A percentile compares a stretch with the other conserved stretches of the same genome.
Conservation (phyloP, 2,888 invertebrate genomes). For the Lysandra bellargus region DNA sequence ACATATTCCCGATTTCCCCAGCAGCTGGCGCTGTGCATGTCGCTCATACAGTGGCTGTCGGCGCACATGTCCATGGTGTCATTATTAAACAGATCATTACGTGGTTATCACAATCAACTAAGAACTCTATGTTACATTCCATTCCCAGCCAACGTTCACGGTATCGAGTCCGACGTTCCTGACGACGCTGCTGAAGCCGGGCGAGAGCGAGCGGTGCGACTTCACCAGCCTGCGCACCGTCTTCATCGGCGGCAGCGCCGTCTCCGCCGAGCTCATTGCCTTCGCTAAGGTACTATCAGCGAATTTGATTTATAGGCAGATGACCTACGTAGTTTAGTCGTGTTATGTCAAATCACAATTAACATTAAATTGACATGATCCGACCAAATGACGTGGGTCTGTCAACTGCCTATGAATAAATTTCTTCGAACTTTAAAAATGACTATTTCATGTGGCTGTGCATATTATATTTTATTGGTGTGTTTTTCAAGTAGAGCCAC, state of each 20-base stretch:
- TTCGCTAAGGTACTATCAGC: slow-evolving; percentile 48
- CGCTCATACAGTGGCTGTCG: slow-evolving; percentile 59
- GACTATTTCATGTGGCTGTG: too few relatives aligned
- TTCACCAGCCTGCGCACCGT: slow-evolving; percentile 55
- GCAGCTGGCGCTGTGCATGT: slow-evolving; percentile 45
- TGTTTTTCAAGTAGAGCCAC: too few relatives aligned
- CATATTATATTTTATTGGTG: too few relatives aligned
- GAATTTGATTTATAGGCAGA: too few relatives aligned
- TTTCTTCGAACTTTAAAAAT: too few relatives aligned
- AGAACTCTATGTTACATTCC: neutral
- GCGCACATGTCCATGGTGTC: slow-evolving; percentile 46
- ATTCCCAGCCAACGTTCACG: slow-evolving; percentile 44
- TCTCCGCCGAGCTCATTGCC: slow-evolving; percentile 48
- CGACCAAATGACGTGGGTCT: too few relatives aligned
- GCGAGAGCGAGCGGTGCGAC: slow-evolving; percentile 53
- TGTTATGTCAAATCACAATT: too few relatives aligned
- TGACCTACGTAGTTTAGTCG: too few relatives aligned
- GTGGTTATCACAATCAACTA: too few relatives aligned
- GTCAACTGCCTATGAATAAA: too few relatives aligned
- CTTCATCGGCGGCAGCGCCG: slow-evolving; percentile 56
- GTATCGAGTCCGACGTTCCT: slow-evolving; percentile 55
- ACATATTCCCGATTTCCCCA: slow-evolving; percentile 49
- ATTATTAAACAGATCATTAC: too few relatives aligned
- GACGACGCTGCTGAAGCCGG: slow-evolving; percentile 50
- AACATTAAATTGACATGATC: too few relatives aligned